Percentiles rank a stretch among this genome's conserved stretches.
Evolutionary conservation across 2,797 vertebrate species (phyloP).

Genomic region (Peromyscus nudipes): DNA sequence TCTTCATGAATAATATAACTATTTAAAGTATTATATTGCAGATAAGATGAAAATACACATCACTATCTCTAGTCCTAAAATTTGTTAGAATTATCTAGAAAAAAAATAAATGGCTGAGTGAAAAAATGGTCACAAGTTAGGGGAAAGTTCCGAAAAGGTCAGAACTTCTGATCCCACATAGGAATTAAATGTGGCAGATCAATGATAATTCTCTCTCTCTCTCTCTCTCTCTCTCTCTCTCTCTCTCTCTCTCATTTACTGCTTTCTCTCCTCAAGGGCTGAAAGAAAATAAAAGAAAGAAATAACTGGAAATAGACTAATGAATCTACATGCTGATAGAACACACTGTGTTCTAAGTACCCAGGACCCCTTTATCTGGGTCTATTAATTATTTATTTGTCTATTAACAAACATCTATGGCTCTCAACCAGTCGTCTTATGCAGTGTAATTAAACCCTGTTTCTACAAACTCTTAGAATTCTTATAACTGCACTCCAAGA

Average conservation of each 20-base stretch:
- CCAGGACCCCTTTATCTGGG: neutral
- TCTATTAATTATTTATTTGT: no score
- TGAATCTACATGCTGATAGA: neutral
- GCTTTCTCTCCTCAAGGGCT: neutral
- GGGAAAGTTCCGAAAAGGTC: constrained; percentile 2
- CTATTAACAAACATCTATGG: constrained; percentile 4
- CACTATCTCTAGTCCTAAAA: neutral
- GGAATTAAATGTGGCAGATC: neutral
- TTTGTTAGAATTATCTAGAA: neutral
- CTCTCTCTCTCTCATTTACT: neutral
- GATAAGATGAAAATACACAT: neutral
- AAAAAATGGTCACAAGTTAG: neutral
- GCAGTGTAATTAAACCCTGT: constrained; percentile 55
- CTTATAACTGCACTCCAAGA: constrained; percentile 54
- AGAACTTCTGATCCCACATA: neutral
- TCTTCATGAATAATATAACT: neutral
- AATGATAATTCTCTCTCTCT: neutral
- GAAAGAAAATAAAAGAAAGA: constrained; percentile 32
- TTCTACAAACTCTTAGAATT: constrained; percentile 26
- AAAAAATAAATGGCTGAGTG: constrained; percentile 5
- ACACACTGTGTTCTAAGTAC: constrained; percentile 52
- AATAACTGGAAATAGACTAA: constrained; percentile 48
- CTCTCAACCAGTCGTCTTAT: constrained; percentile 31
- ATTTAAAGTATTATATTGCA: neutral
- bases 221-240: neutral